These are phyloP conservation scores for Microplitis demolitor DNA, from an alignment of 1,140 invertebrate genomes.

Conservation along the genomic window DNA sequence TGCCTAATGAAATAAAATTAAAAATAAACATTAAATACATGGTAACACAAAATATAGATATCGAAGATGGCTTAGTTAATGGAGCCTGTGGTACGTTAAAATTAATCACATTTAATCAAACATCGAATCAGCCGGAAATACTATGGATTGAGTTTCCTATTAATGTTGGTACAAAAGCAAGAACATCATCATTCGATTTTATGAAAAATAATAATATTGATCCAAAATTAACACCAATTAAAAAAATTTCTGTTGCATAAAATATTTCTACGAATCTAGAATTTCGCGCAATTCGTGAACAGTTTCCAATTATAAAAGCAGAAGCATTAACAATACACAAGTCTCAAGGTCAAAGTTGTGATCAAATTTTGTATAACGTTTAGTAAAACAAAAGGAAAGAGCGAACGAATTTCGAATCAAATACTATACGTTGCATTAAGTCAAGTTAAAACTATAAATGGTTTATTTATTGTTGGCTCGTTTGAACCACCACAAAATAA, in stretches of 20 bases:
- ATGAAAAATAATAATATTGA: constrained; percentile 3
- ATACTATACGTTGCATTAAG: background rate
- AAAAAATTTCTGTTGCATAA: background rate
- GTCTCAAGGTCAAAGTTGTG: constrained; percentile 14
- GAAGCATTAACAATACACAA: constrained; percentile 23
- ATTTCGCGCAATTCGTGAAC: background rate
- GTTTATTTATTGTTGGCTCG: constrained; percentile 1
- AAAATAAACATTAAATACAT: background rate
- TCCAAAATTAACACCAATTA: constrained; percentile 7
- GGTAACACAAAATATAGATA: constrained; percentile 12
- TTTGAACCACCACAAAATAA: background rate
- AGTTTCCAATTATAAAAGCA: constrained; percentile 11
- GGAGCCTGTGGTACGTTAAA: constrained; percentile 18
- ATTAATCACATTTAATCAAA: constrained; percentile 1
- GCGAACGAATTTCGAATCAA: background rate
- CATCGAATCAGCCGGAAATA: background rate
- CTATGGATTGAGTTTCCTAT: constrained; percentile 21
- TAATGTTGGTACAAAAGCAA: constrained; percentile 14
- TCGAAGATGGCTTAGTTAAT: constrained; percentile 27
- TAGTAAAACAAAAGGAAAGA: background rate
- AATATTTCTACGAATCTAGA: background rate
- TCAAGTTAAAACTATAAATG: background rate
- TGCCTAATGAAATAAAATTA: background rate
- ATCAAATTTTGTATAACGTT: constrained; percentile 13
- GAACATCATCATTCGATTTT: background rate